Evolutionary conservation across 2,888 invertebrate species (phyloP).

Genomic region (Agrochola litura): DNA sequence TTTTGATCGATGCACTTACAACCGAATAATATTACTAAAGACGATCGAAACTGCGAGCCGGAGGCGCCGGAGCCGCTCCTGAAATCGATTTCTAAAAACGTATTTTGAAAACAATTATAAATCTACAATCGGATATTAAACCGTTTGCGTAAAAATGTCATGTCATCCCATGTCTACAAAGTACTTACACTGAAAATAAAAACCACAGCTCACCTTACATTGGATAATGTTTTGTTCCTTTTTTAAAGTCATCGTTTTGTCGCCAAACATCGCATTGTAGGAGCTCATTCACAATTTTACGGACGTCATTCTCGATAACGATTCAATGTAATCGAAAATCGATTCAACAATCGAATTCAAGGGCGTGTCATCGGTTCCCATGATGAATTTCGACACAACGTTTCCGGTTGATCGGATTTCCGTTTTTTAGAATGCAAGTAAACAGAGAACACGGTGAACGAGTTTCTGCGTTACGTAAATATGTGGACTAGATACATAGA

Average conservation of each 20-base stretch:
- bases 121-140: no score
- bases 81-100: no score
- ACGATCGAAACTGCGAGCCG: no score
- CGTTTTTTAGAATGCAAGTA: constrained; percentile 61
- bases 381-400: constrained; percentile 67
- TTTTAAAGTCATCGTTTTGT: constrained; percentile 49
- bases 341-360: constrained; percentile 68
- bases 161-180: neutral
- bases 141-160: no score
- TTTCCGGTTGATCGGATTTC: constrained; percentile 68
- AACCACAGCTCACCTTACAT: constrained; percentile 29
- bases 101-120: no score
- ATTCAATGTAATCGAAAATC: constrained; percentile 66
- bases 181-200: constrained; percentile 17
- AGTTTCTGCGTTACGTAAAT: constrained; percentile 50
- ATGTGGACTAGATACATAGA: constrained; percentile 35
- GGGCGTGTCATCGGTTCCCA: constrained; percentile 74
- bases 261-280: constrained; percentile 54
- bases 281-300: constrained; percentile 59
- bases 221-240: constrained; percentile 40
- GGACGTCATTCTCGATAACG: constrained; percentile 63
- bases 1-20: no score
- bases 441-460: constrained; percentile 42
- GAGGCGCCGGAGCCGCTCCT: no score
- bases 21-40: no score